phyloP scores from a whole-genome alignment of 2,888 invertebrate species.

The Timandra comae region DNA sequence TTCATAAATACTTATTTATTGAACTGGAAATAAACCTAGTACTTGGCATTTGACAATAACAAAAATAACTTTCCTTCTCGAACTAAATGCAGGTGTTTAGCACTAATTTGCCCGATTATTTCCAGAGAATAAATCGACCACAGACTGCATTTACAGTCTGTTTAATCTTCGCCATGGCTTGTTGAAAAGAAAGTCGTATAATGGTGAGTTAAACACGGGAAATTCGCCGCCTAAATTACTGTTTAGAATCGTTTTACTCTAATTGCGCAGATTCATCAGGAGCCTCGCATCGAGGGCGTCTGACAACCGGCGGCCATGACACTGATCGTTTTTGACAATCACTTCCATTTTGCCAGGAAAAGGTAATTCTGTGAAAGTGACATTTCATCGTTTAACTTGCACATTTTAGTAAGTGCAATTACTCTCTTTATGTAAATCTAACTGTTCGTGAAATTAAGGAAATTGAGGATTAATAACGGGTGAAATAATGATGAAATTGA shows the following conservation, averaged over 20 bases:
- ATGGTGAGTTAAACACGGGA: slow-evolving; percentile 60
- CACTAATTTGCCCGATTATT: neutral
- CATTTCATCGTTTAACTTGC: too few relatives aligned
- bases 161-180: slow-evolving; percentile 51
- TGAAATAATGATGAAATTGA: slow-evolving; percentile 52
- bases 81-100: neutral
- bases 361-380: slow-evolving; percentile 14
- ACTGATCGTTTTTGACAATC: slow-evolving; percentile 43
- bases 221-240: slow-evolving; percentile 61
- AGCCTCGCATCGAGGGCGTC: slow-evolving; percentile 43
- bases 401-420: too few relatives aligned
- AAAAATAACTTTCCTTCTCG: too few relatives aligned
- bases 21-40: too few relatives aligned
- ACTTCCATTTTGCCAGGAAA: slow-evolving; percentile 52
- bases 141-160: slow-evolving; percentile 58
- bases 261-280: slow-evolving; percentile 60
- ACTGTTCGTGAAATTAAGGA: slow-evolving; percentile 59
- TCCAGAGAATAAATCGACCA: slow-evolving; percentile 7
- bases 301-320: slow-evolving; percentile 39
- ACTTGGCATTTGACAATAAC: too few relatives aligned
- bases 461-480: slow-evolving; percentile 60
- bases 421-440: slow-evolving; percentile 24
- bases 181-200: slow-evolving; percentile 66
- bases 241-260: slow-evolving; percentile 66
- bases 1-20: too few relatives aligned